Base-by-base conservation (phyloP, 2,797 vertebrate species). In the Pseudopleuronectes americanus region DNA sequence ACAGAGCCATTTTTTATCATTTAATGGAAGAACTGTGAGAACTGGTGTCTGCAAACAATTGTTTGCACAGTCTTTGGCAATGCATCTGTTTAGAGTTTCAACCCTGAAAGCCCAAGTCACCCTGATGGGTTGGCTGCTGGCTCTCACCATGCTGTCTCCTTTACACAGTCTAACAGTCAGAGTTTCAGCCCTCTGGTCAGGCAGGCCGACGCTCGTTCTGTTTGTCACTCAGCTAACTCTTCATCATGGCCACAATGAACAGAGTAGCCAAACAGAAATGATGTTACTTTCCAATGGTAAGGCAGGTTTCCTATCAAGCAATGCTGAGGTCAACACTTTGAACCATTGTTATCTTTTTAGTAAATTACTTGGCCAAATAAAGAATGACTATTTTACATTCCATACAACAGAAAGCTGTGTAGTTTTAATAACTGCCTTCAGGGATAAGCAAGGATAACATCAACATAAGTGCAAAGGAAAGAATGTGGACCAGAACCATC, bases 1-100 rank as follows among this genome's bases (percentile, higher is more conserved):
- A 23, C 23, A 14, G 21, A 14, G 23, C 26, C 7, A 19, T 64
- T 60, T 67, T 47, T 49, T 53, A 56, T 47, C 51, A n/a, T 58
- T 60, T 4, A 51, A 28, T 53, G 59, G 4, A 52, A 56, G 53
- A 62, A 54, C 41, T 55, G 64, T 17, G 45, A 68, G n/a, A 9
- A 8, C 41, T 61, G 28, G 31, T 28, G 63, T 63, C 62, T 70
- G 76, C 47, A 62, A 68, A 73, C 76, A 73, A 73, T 62, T 73
- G 51, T 51, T 71, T 70, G 53, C 36, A 47, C 26, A 28, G 48
- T 23, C 55, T 74, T 71, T 61, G 47, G 56, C 49, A 21, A 60
- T 58, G 52, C 71, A 69, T 71, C 74, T 71, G 77, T 65, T 74
- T 38, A 70, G 61, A 76, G 70, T 74, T 77, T 83, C 23, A 72